These are phyloP conservation scores for Ceratoteleas bidentatus DNA, from an alignment of 1,140 invertebrate species.

Conservation along the genomic window DNA sequence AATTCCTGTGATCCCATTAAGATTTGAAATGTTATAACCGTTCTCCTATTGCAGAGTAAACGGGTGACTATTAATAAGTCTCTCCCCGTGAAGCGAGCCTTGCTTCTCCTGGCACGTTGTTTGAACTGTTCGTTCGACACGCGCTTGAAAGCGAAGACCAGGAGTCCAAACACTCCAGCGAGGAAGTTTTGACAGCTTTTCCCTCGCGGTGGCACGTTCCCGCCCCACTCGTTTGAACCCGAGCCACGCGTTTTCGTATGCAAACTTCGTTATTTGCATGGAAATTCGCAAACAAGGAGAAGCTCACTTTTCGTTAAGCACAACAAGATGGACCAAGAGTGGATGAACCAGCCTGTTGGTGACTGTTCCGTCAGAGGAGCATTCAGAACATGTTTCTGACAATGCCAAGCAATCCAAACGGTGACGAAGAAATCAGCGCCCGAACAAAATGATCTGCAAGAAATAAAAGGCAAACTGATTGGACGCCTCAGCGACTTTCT, in stretches of 20 bases:
- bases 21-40: neutral
- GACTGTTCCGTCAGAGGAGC: too few species aligned
- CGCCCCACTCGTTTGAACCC: neutral
- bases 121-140: slow-evolving; percentile 25
- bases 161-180: slow-evolving; percentile 33
- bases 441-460: too few species aligned
- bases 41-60: neutral
- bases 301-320: neutral
- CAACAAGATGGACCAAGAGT: neutral
- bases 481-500: too few species aligned
- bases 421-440: too few species aligned
- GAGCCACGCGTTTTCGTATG: slow-evolving; percentile 19
- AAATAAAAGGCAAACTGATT: too few species aligned
- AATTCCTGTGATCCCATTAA: neutral
- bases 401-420: too few species aligned
- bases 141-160: slow-evolving; percentile 21
- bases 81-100: slow-evolving; percentile 3
- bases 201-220: slow-evolving; percentile 25
- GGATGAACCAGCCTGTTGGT: neutral
- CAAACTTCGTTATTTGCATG: slow-evolving; percentile 37
- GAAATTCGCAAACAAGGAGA: slow-evolving; percentile 14
- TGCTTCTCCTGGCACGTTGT: slow-evolving; percentile 20
- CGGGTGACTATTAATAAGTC: slow-evolving; percentile 20
- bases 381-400: too few species aligned
- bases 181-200: slow-evolving; percentile 60